Evolutionary conservation across 2,888 invertebrate species (phyloP), one percentile per base, ranked within the genome.

Genomic region (Harpalus rubripes): DNA sequence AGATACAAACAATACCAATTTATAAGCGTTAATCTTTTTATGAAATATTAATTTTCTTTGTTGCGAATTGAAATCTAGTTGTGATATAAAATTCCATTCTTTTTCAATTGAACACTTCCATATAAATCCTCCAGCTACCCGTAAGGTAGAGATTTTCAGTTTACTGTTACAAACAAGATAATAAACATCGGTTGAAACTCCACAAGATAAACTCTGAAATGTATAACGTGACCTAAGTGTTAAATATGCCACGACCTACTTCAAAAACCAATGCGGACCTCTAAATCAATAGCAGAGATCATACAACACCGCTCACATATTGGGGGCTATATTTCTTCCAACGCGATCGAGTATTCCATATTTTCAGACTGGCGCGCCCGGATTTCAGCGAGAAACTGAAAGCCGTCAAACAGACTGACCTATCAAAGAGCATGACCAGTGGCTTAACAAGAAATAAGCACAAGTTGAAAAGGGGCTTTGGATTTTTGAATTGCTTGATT

Each of bases 201-300:
- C 6, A 12, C 6, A 12, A 59, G 59, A 59, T 59, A 59, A 59
- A 59, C 15, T 59, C 59, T 59, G 59, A 59, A 59, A 59, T 59
- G 59, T 59, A 59, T 59, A 59, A 59, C 59, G 59, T 59, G 59
- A 59, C 59, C 59, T 59, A 59, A 59, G 59, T 59, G 5, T 16
- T 59, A 59, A 59, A 59, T 59, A 59, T 59, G 16, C 59, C 59
- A 16, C 59, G 59, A 59, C 59, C 59, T 59, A 59, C 4, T 59
- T 59, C n/a, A 59, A 59, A 58, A 59, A 59, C 10, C 59, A 59
- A 59, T 59, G 59, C 59, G n/a, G 59, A 2, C 10, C 15, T 59
- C 59, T 59, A 59, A 58, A 59, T 59, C 59, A 59, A 59, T 59
- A 59, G 59, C 59, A 16, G 59, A 10, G 59, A 59, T 59, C 16